Conservation (phyloP, 2,797 vertebrate species). For the Pagetopsis macropterus region DNA sequence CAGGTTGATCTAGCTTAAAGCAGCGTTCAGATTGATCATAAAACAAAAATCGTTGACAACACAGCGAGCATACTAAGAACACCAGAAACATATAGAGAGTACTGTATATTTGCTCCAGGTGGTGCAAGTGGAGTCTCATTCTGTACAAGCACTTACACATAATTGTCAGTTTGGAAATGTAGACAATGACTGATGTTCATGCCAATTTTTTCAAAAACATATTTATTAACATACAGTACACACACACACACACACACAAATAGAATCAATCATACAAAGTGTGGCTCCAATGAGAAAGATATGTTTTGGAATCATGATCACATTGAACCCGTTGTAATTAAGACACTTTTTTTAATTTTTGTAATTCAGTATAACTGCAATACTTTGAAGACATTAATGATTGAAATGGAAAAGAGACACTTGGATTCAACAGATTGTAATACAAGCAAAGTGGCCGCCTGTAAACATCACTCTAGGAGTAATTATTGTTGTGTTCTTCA, state of each 20-base stretch:
- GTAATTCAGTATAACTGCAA: not conserved
- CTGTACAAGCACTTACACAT: not conserved
- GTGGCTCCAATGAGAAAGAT: slow-evolving; percentile 5
- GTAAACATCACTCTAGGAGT: not conserved
- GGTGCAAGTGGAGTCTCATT: no score
- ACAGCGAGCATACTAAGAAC: not conserved
- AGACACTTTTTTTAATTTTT: not conserved
- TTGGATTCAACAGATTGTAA: not conserved
- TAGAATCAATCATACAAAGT: not conserved
- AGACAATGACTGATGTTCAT: not conserved
- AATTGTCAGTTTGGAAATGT: slow-evolving; percentile 1
- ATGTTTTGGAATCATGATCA: not conserved
- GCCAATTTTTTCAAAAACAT: not conserved
- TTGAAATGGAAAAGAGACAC: not conserved
- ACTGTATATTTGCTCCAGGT: slow-evolving; percentile 11
- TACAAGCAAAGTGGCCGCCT: not conserved
- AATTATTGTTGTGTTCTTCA: slow-evolving; percentile 1
- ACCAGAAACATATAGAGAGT: not conserved
- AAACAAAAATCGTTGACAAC: not conserved
- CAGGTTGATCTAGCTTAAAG: not conserved
- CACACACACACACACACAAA: no score
- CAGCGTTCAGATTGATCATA: not conserved
- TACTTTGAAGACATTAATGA: not conserved
- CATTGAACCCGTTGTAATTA: not conserved
- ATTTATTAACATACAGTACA: not conserved